Percentiles rank a stretch among this genome's conserved stretches.
Evolutionary conservation across 2,888 invertebrate species (phyloP).

Genomic region (Aradus depressus): DNA sequence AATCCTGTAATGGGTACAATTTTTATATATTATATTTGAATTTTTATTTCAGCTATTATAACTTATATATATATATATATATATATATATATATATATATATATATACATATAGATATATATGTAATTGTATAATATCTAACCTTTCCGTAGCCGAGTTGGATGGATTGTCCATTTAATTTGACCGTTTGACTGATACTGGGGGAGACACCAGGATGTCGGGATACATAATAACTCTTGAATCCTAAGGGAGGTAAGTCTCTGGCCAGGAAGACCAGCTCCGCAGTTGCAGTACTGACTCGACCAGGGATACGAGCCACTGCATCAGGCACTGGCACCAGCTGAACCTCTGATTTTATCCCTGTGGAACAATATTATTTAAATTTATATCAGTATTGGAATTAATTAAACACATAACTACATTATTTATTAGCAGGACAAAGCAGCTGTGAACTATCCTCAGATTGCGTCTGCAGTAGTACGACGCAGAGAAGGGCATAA

Average conservation of each 20-base stretch:
- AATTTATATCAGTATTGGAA: too few relatives aligned
- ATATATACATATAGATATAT: too few relatives aligned
- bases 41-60: too few relatives aligned
- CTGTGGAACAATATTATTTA: slow-evolving; percentile 16
- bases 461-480: too few relatives aligned
- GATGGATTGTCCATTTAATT: slow-evolving; percentile 1
- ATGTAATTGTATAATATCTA: neutral
- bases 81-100: neutral
- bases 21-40: too few relatives aligned
- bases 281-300: slow-evolving; percentile 48
- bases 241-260: slow-evolving; percentile 55
- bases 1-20: too few relatives aligned
- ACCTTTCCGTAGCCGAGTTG: slow-evolving; percentile 14
- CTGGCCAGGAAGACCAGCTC: slow-evolving; percentile 61
- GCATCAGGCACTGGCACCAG: slow-evolving; percentile 48
- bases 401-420: too few relatives aligned
- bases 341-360: slow-evolving; percentile 30
- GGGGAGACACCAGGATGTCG: too few relatives aligned
- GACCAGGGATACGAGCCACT: slow-evolving; percentile 48
- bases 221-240: slow-evolving; percentile 53
- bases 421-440: too few relatives aligned
- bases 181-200: slow-evolving; percentile 35
- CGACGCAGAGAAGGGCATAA: too few relatives aligned
- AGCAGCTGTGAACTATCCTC: too few relatives aligned
- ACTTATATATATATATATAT: too few relatives aligned